phyloP scores from a whole-genome alignment of 2,888 invertebrate genomes.

The Drosophila flavopinicola region DNA sequence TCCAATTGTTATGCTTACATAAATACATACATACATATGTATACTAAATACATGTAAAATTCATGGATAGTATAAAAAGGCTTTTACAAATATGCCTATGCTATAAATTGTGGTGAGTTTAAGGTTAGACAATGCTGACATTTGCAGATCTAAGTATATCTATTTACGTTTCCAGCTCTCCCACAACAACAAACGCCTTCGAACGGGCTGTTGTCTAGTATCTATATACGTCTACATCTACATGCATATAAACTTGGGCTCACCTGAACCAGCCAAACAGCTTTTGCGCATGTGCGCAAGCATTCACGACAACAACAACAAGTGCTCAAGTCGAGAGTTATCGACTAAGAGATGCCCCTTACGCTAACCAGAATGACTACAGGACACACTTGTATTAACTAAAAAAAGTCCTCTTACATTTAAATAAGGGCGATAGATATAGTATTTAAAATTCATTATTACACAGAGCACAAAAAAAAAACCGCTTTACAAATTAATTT shows the following conservation, averaged over 20 bases:
- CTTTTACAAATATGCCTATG: background rate
- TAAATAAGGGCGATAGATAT: too few species aligned
- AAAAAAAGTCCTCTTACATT: too few species aligned
- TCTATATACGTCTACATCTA: background rate
- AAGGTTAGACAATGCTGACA: constrained; percentile 14
- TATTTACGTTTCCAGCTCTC: constrained; percentile 7
- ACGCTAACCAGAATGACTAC: too few species aligned
- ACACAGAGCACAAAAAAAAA: too few species aligned
- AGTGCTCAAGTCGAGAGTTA: too few species aligned
- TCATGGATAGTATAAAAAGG: background rate
- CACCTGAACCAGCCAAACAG: constrained; percentile 63
- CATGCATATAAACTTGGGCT: background rate
- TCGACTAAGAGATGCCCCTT: too few species aligned
- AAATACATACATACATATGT: background rate
- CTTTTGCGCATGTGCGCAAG: constrained; percentile 34
- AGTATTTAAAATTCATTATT: too few species aligned
- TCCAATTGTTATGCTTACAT: too few species aligned
- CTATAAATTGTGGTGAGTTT: constrained; percentile 2
- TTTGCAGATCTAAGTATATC: constrained; percentile 14
- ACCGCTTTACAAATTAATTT: too few species aligned
- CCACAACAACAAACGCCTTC: constrained; percentile 5
- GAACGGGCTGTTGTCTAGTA: constrained; percentile 10
- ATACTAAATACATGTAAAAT: background rate
- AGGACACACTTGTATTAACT: too few species aligned
- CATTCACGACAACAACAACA: background rate